A percentile compares a stretch with the other conserved stretches of the same genome.
These are phyloP conservation scores for Sarcoramphus papa DNA, from an alignment of 2,797 vertebrate species.

Conservation along the genomic window DNA sequence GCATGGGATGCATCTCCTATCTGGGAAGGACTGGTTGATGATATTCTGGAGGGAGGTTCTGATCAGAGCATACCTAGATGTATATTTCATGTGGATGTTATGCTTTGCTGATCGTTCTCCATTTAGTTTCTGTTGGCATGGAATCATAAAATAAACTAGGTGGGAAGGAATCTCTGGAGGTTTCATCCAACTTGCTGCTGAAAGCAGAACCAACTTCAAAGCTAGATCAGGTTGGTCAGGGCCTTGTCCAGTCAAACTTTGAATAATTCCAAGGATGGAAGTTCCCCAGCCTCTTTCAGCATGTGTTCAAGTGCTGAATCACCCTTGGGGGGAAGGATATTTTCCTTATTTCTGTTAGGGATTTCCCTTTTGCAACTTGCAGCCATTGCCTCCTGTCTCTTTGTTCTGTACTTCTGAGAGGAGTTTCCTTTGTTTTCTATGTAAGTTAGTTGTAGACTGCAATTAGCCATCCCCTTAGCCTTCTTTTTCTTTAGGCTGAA, in stretches of 20 bases:
- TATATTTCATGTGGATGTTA: background rate
- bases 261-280: background rate
- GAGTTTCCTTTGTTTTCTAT: background rate
- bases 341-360: background rate
- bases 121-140: background rate
- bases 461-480: background rate
- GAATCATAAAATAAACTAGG: background rate
- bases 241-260: background rate
- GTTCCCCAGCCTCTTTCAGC: background rate
- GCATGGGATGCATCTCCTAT: background rate
- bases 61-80: background rate
- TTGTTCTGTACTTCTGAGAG: background rate
- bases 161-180: background rate
- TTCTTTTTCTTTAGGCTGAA: background rate
- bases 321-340: background rate
- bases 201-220: background rate
- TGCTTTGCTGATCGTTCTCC: background rate
- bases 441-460: background rate
- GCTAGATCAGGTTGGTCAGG: background rate
- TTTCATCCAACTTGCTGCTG: background rate
- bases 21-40: background rate
- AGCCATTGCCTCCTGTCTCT: background rate
- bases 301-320: background rate
- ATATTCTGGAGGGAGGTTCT: background rate
- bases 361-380: background rate